Evolutionary conservation across 2,113 vertebrate species (phyloP).

Genomic region (Rhipidura dahli): DNA sequence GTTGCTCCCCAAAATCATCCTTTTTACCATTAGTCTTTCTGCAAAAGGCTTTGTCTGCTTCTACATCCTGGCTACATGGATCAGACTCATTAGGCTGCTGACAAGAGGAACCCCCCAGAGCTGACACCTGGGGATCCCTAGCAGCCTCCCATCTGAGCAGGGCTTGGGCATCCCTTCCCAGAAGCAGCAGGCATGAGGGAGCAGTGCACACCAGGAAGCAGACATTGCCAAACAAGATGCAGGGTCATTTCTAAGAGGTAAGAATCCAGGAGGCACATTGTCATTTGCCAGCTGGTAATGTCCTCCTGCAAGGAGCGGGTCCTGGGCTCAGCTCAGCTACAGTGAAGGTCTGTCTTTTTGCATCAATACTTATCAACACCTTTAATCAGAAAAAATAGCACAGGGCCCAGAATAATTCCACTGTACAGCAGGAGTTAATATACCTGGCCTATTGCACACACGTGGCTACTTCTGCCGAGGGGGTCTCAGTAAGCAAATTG

Average conservation of each 20-base stretch:
- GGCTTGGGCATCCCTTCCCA: neutral
- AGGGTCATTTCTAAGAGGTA: neutral
- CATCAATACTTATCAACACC: neutral
- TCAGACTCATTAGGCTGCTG: neutral
- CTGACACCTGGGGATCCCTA: neutral
- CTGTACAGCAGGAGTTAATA: neutral
- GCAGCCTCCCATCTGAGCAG: neutral
- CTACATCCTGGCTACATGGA: neutral
- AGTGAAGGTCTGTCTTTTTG: neutral
- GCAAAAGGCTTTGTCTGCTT: neutral
- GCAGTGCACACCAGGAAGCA: neutral
- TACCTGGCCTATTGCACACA: neutral
- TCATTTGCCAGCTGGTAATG: neutral
- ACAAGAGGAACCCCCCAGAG: neutral
- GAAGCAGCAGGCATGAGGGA: neutral
- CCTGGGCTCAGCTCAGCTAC: neutral
- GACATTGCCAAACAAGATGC: rapidly evolving
- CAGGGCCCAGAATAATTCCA: neutral
- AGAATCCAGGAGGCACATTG: neutral
- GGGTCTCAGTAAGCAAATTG: neutral
- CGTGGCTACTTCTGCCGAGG: neutral
- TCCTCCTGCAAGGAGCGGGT: neutral
- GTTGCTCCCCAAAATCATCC: neutral
- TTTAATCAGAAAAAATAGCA: neutral
- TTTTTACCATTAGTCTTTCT: neutral